These are phyloP conservation scores for Ophraella communa DNA, from an alignment of 2,888 invertebrate genomes.

Conservation along the genomic window DNA sequence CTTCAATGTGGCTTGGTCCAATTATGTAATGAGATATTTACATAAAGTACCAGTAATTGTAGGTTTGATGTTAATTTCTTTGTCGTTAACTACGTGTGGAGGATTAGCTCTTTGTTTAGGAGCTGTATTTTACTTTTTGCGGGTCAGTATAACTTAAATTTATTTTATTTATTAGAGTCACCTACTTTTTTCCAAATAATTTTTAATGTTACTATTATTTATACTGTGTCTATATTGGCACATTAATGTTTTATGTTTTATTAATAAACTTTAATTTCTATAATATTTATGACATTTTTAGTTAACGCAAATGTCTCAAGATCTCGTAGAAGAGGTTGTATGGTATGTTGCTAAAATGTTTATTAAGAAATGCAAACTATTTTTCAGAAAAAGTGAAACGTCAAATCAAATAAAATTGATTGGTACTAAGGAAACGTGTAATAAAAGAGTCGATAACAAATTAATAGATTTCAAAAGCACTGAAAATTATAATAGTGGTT, in stretches of 20 bases:
- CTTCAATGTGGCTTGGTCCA: conserved; percentile 63
- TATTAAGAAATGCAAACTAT: conserved; percentile 45
- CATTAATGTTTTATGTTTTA: background rate
- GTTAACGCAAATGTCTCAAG: conserved; percentile 78
- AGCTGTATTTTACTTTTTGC: conserved; percentile 71
- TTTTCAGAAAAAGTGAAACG: conserved; percentile 29
- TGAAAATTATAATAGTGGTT: no score
- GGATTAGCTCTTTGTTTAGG: conserved; percentile 73
- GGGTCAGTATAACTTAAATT: conserved; percentile 60
- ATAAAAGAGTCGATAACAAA: background rate
- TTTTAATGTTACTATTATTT: no score
- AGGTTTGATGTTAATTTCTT: conserved; percentile 68
- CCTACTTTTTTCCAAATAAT: no score
- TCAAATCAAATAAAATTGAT: background rate
- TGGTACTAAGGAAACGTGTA: background rate
- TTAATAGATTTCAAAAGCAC: background rate
- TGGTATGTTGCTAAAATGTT: conserved; percentile 52
- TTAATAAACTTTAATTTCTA: no score
- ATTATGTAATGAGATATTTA: conserved; percentile 70
- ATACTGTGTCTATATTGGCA: background rate
- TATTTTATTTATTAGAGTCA: no score
- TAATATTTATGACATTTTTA: no score
- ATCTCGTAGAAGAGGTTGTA: conserved; percentile 68
- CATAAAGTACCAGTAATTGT: conserved; percentile 74
- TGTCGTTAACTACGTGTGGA: conserved; percentile 75